Conservation (phyloP, 2,888 invertebrate species). For the Tiliacea citrago region DNA sequence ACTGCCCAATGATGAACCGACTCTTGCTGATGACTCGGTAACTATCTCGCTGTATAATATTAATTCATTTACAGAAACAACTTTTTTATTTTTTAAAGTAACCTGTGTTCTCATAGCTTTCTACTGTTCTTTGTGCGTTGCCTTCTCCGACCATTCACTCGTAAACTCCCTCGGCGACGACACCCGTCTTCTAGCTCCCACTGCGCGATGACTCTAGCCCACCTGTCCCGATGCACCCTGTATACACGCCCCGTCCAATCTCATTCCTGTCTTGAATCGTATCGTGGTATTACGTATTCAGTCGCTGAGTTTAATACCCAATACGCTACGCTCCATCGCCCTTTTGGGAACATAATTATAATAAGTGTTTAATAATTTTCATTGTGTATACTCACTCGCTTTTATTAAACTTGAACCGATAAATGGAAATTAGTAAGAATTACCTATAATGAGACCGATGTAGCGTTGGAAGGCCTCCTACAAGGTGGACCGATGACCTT, state of each 20-base stretch:
- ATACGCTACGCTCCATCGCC: background rate
- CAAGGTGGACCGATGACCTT: too few relatives aligned
- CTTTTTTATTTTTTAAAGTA: background rate
- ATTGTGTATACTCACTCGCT: background rate
- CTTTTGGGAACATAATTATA: background rate
- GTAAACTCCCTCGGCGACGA: background rate
- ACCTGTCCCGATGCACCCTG: too few relatives aligned
- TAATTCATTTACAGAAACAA: background rate
- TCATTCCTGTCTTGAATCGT: too few relatives aligned
- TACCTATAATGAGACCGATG: too few relatives aligned
- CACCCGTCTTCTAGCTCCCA: too few relatives aligned
- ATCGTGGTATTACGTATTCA: background rate
- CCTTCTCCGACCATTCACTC: background rate
- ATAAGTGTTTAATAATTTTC: background rate
- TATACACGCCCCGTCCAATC: too few relatives aligned
- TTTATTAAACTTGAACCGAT: background rate
- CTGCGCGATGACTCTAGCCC: too few relatives aligned
- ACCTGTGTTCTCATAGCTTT: background rate
- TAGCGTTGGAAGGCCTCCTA: too few relatives aligned
- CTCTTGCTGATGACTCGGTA: conserved; percentile 66
- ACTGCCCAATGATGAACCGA: conserved; percentile 71
- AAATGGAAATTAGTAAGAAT: too few relatives aligned
- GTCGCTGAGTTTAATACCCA: background rate
- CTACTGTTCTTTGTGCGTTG: background rate
- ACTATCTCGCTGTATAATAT: conserved; percentile 15